Conservation (phyloP, 2,113 vertebrate genomes). For the Nycticryphes semicollaris region DNA sequence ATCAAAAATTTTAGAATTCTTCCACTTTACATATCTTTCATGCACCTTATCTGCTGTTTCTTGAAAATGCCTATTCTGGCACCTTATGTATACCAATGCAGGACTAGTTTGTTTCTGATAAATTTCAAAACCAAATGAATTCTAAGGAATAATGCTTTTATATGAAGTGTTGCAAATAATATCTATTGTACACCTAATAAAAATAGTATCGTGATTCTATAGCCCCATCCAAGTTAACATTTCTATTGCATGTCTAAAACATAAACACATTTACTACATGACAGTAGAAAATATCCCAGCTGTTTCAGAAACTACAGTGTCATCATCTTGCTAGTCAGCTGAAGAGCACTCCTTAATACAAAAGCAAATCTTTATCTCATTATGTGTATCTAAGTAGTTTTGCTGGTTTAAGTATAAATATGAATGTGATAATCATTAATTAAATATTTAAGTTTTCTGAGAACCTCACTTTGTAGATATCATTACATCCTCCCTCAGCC, state of each 20-base stretch:
- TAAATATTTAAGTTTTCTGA: background rate
- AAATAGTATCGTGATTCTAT: background rate
- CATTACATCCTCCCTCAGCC: background rate
- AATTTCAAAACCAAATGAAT: background rate
- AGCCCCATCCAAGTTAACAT: background rate
- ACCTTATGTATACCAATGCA: background rate
- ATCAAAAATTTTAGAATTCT: background rate
- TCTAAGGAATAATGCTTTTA: background rate
- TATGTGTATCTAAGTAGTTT: background rate
- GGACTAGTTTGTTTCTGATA: background rate
- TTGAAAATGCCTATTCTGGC: background rate
- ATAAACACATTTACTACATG: background rate
- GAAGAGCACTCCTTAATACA: background rate
- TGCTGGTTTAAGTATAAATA: background rate
- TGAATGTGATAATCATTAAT: background rate
- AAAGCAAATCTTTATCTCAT: background rate
- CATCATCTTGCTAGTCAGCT: background rate
- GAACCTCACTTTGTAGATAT: background rate
- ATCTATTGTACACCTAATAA: background rate
- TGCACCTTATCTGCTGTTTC: background rate
- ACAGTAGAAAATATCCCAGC: background rate
- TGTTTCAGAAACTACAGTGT: background rate
- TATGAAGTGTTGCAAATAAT: background rate
- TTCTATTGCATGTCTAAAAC: background rate
- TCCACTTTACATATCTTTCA: background rate